Evolutionary conservation across 2,797 vertebrate genomes (phyloP), one percentile per base, ranked within the genome.

Genomic region (Enteromius argenteus): DNA sequence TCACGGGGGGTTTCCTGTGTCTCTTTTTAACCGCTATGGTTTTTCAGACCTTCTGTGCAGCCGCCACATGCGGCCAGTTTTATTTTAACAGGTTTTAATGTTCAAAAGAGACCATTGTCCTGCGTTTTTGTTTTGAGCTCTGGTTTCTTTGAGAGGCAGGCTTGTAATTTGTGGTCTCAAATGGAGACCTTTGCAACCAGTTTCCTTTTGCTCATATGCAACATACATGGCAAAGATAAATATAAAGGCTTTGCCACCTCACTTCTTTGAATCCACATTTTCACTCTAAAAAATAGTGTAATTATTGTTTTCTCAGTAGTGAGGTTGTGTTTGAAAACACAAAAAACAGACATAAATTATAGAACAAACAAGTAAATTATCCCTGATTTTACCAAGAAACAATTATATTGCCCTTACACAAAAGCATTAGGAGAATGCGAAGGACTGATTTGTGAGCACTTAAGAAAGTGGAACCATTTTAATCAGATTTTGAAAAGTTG

Each of bases 111-210:
- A 79, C 73, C 73, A 85, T 83, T 85, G 79, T 85, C 81, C 86
- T 86, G 74, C 30, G 42, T 79, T 89, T 89, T 88, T 84, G 56
- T 87, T 83, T 85, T 58, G 75, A 69, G 81, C 49, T 79, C 46
- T 86, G 84, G 87, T 89, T 88, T 88, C 77, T 85, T 35, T 56
- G 49, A 84, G 83, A 77, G 74, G 77, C 80, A 87, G 76, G 81
- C 80, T 68, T 88, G 88, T 88, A 89, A 91, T 91, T 91, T 90
- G 90, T 85, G 88, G 87, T 88, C 81, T 88, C 53, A 84, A 88
- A 89, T 86, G 71, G 72, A 86, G 85, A 64, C 77, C 66, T 86
- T 84, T 83, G 75, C 72, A 76, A 89, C 88, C 87, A 64, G 80
- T 84, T 87, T 85, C 75, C 80, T 88, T 86, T 86, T 79, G 60